Percentiles rank a stretch among this genome's conserved stretches.
Conservation (phyloP, 2,888 invertebrate species). For the Apomyelois bistriatella region DNA sequence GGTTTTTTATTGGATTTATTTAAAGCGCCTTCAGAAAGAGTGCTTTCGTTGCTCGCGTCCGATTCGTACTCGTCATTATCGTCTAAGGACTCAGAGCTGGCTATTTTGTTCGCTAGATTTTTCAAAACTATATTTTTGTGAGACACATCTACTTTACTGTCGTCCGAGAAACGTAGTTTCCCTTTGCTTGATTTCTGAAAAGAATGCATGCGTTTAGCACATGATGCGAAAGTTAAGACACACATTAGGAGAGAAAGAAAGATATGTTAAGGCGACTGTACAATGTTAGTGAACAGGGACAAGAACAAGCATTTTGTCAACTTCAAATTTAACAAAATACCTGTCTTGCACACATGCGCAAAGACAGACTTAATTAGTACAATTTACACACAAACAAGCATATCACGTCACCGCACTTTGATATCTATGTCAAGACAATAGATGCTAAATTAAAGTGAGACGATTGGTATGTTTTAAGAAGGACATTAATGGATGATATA, state of each 20-base stretch:
- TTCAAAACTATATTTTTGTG: slow-evolving; percentile 71
- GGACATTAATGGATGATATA: too few relatives aligned
- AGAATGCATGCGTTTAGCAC: slow-evolving; percentile 39
- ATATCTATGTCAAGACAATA: too few relatives aligned
- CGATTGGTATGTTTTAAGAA: too few relatives aligned
- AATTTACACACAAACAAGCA: too few relatives aligned
- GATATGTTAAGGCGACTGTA: slow-evolving; percentile 15
- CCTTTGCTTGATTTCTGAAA: slow-evolving; percentile 66
- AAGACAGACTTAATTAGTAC: too few relatives aligned
- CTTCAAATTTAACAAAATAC: neutral
- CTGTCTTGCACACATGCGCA: too few relatives aligned
- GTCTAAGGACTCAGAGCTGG: slow-evolving; percentile 59
- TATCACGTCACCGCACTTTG: too few relatives aligned
- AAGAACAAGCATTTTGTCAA: neutral
- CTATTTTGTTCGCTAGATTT: slow-evolving; percentile 68
- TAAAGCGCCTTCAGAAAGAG: slow-evolving; percentile 65
- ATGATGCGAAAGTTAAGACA: slow-evolving; percentile 45
- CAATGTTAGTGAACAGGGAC: neutral
- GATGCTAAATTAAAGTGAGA: too few relatives aligned
- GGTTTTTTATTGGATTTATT: slow-evolving; percentile 47
- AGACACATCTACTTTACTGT: slow-evolving; percentile 58
- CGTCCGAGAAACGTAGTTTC: slow-evolving; percentile 57
- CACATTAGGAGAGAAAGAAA: slow-evolving; percentile 15
- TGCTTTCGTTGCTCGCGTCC: slow-evolving; percentile 67
- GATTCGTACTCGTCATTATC: slow-evolving; percentile 58